phyloP scores from a whole-genome alignment of 2,888 invertebrate genomes.

The Drosophila subquinaria region DNA sequence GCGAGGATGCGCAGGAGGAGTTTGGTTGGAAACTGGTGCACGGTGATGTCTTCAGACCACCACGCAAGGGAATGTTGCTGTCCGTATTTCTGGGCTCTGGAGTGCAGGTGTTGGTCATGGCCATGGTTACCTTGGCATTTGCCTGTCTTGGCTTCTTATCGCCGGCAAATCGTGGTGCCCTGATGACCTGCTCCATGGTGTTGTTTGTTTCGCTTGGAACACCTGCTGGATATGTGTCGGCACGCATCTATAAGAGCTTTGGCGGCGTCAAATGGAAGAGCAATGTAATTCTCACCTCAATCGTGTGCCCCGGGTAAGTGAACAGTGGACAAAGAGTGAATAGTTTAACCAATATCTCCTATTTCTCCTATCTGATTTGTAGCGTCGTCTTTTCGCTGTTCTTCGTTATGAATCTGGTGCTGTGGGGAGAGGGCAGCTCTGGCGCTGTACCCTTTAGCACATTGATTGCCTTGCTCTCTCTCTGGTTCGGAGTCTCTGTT shows the following conservation, averaged over 20 bases:
- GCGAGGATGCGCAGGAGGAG: constrained; percentile 95
- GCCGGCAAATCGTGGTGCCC: constrained; percentile 98
- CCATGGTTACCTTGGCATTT: constrained; percentile 97
- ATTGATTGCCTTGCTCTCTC: constrained; percentile 94
- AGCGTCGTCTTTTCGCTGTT: constrained; percentile 98
- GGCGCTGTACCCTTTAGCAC: constrained; percentile 99
- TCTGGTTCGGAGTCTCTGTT: constrained; percentile 99
- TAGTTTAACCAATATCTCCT: constrained; percentile 8
- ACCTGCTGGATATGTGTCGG: constrained; percentile 98
- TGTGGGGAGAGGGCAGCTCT: constrained; percentile 98
- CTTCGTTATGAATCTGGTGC: constrained; percentile 97
- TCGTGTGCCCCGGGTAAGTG: constrained; percentile 97
- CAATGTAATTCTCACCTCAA: constrained; percentile 97
- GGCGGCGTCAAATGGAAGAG: constrained; percentile 99
- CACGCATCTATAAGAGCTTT: constrained; percentile 99
- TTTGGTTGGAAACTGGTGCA: constrained; percentile 98
- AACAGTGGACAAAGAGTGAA: background rate
- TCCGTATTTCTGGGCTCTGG: constrained; percentile 99
- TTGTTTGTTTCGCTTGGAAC: constrained; percentile 98
- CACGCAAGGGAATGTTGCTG: constrained; percentile 97
- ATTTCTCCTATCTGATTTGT: constrained; percentile 51
- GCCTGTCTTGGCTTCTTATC: constrained; percentile 99
- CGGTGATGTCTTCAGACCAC: constrained; percentile 98
- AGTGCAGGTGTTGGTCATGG: constrained; percentile 97
- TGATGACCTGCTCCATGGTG: constrained; percentile 99